phyloP scores from a whole-genome alignment of 2,888 invertebrate species.

The Callyntrura guangdongensis region DNA sequence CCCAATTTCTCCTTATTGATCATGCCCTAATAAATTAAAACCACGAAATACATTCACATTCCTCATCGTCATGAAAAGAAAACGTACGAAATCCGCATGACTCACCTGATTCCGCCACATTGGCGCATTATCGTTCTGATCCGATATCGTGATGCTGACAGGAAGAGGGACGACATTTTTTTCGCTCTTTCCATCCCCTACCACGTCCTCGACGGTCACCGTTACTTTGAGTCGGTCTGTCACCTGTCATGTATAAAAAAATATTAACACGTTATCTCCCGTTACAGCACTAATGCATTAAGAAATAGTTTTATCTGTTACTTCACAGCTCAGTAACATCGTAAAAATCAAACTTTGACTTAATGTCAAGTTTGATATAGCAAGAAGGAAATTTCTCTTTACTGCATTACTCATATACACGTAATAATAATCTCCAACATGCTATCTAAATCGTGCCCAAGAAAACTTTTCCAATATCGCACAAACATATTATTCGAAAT shows the following conservation, averaged over 20 bases:
- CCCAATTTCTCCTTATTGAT: not conserved
- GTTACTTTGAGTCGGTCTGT: constrained; percentile 92
- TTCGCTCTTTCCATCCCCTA: constrained; percentile 87
- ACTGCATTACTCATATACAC: no score
- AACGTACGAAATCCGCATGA: not conserved
- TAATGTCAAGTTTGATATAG: no score
- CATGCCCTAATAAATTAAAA: not conserved
- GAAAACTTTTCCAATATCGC: no score
- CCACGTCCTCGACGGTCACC: constrained; percentile 93
- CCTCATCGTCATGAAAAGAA: not conserved
- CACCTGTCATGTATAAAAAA: constrained; percentile 88
- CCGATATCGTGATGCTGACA: constrained; percentile 93
- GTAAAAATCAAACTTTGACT: no score
- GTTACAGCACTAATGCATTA: no score
- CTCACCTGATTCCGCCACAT: constrained; percentile 90
- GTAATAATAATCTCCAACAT: no score
- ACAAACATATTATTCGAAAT: no score
- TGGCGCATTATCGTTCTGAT: constrained; percentile 95
- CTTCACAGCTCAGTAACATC: no score
- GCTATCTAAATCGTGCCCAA: no score
- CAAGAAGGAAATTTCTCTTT: no score
- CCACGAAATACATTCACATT: not conserved
- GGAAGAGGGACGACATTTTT: constrained; percentile 92
- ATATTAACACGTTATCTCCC: no score
- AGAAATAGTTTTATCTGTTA: no score